Conservation (phyloP, 2,113 vertebrate genomes). For the Tympanuchus pallidicinctus region DNA sequence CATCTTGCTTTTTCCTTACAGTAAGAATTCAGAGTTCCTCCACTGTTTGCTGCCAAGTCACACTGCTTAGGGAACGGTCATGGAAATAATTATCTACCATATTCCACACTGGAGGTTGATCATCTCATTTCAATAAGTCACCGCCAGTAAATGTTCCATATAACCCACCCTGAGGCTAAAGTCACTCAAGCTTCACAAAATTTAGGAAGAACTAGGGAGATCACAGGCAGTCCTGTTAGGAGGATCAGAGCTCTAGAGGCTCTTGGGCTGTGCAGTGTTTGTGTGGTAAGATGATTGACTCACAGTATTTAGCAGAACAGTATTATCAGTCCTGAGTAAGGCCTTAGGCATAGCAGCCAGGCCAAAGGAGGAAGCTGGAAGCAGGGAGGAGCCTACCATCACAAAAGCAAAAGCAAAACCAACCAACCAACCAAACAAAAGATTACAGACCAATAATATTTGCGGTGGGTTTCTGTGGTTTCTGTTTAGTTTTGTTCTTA, state of each 20-base stretch:
- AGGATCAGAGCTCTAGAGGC: background rate
- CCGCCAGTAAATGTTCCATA: background rate
- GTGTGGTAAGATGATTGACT: background rate
- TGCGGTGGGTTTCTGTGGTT: background rate
- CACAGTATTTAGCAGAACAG: background rate
- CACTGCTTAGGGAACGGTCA: background rate
- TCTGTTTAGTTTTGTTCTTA: background rate
- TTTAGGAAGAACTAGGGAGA: background rate
- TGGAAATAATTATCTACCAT: background rate
- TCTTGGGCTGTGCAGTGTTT: too few relatives aligned
- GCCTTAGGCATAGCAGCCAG: too few relatives aligned
- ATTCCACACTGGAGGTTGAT: background rate
- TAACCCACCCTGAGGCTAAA: background rate
- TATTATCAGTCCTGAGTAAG: background rate
- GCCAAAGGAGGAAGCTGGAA: background rate
- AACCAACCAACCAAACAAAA: background rate
- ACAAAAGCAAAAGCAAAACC: background rate
- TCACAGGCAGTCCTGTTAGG: background rate
- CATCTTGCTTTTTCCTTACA: too few relatives aligned
- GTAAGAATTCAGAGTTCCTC: too few relatives aligned
- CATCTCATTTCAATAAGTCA: background rate
- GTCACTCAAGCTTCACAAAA: background rate
- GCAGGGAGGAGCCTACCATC: background rate
- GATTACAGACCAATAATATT: fast-evolving
- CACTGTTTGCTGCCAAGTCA: background rate